Evolutionary conservation across 1,140 invertebrate genomes (phyloP), one percentile per base, ranked within the genome.

Genomic region (Orussus abietinus): DNA sequence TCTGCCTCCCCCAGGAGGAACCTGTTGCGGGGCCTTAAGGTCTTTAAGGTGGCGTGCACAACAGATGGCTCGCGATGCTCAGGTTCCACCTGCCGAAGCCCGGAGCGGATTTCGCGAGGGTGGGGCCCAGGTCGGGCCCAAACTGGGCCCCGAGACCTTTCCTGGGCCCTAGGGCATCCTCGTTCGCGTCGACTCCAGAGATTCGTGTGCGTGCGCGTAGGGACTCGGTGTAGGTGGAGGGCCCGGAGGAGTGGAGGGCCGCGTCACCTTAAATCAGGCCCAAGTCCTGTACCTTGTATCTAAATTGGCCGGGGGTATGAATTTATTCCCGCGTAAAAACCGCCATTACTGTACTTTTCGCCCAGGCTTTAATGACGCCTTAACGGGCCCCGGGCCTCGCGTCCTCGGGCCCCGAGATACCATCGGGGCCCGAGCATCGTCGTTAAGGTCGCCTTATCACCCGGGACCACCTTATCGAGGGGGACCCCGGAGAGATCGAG

Each of bases 1-100:
- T 58, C 55, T n/a, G 42, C 19, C 35, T n/a, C 10, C 26, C 14
- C 9, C 32, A 53, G 46, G 42, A 45, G 46, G 57, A 62, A 62
- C 57, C 57, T 62, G 59, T 62, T 62, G 55, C 55, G 36, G 29
- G 38, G 30, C 45, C 39, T 47, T 47, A 28, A 22, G 47, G 40
- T 31, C 18, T 49, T 57, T 55, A 50, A 62, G 26, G 49, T 40
- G 46, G 35, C 44, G 37, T 59, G 43, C 39, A 49, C 51, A 64
- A 62, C 62, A 64, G 60, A 63, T 64, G 62, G 62, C 32, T 50
- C 50, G 43, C 50, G 50, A 41, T 12, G 41, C 28, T 43, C 34
- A 33, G 31, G 12, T 29, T 25, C 22, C 22, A 25, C 22, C 22
- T 25, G 22, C 22, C 22, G 22, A 25, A 6, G 22, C 6, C 22